A percentile compares a stretch with the other conserved stretches of the same genome.
These are phyloP conservation scores for Tubulanus polymorphus DNA, from an alignment of 2,888 invertebrate species.

Conservation along the genomic window DNA sequence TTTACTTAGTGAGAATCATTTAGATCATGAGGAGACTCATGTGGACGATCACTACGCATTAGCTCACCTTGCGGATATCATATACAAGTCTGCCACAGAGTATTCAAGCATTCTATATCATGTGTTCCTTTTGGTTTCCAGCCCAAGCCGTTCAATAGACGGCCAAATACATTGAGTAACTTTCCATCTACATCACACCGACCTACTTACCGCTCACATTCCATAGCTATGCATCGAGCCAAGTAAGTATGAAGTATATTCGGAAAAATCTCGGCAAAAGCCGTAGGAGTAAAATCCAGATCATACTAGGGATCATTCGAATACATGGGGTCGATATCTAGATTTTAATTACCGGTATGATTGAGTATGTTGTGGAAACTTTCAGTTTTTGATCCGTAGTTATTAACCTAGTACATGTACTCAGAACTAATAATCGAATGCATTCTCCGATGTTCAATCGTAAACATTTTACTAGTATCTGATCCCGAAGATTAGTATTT, in stretches of 20 bases:
- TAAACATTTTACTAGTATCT: too few relatives aligned
- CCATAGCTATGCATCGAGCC: constrained; percentile 50
- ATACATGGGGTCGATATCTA: too few relatives aligned
- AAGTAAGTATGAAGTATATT: constrained; percentile 31
- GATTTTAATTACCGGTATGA: too few relatives aligned
- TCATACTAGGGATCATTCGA: too few relatives aligned
- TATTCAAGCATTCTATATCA: too few relatives aligned
- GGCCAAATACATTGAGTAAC: constrained; percentile 70
- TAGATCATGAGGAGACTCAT: too few relatives aligned
- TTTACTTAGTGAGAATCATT: too few relatives aligned
- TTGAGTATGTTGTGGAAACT: too few relatives aligned
- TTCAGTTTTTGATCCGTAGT: not conserved
- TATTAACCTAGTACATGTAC: not conserved
- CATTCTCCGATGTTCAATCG: too few relatives aligned
- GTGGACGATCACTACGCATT: too few relatives aligned
- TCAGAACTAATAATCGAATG: not conserved
- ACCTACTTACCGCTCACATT: constrained; percentile 50
- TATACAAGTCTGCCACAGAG: too few relatives aligned
- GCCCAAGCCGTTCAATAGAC: constrained; percentile 63
- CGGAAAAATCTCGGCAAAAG: not conserved
- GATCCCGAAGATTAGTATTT: not conserved
- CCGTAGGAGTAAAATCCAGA: not conserved
- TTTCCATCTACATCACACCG: constrained; percentile 52
- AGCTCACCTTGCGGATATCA: too few relatives aligned
- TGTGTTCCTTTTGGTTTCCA: constrained; percentile 22